These are phyloP conservation scores for Lochmaea crataegi DNA, from an alignment of 2,888 invertebrate genomes.

Conservation along the genomic window DNA sequence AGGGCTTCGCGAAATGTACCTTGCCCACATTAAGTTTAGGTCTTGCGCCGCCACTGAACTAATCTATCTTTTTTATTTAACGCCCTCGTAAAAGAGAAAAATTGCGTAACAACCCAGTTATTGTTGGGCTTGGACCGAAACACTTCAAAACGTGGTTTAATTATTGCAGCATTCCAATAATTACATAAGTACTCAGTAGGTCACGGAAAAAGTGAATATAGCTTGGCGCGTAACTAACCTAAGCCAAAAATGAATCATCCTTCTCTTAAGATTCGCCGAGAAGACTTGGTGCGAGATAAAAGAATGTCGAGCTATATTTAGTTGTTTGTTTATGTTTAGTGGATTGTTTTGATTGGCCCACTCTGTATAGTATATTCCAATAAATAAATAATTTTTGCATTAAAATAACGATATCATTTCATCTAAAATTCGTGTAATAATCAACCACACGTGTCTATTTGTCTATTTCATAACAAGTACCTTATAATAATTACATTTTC, in stretches of 20 bases:
- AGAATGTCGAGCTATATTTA: too few relatives aligned
- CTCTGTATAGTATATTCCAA: too few relatives aligned
- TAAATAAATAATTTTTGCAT: too few relatives aligned
- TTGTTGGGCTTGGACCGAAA: not conserved
- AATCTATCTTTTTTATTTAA: too few relatives aligned
- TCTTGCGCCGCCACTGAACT: too few relatives aligned
- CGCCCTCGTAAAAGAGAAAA: too few relatives aligned
- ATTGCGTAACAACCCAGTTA: too few relatives aligned
- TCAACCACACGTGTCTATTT: not conserved
- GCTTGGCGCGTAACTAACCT: not conserved
- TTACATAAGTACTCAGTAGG: conserved; percentile 1
- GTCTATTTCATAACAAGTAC: not conserved
- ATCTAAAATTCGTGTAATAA: not conserved
- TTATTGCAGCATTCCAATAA: not conserved
- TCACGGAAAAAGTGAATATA: not conserved
- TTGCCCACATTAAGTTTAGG: too few relatives aligned
- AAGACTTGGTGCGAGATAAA: too few relatives aligned
- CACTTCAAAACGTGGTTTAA: not conserved
- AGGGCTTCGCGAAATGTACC: too few relatives aligned
- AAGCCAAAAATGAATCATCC: conserved; percentile 1
- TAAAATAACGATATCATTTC: not conserved
- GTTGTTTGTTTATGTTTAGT: too few relatives aligned
- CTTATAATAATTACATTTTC: not conserved
- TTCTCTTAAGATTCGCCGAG: not conserved
- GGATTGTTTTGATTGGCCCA: too few relatives aligned